Evolutionary conservation across 2,113 vertebrate species (phyloP), one percentile per base, ranked within the genome.

Genomic region (Cololabis saira): DNA sequence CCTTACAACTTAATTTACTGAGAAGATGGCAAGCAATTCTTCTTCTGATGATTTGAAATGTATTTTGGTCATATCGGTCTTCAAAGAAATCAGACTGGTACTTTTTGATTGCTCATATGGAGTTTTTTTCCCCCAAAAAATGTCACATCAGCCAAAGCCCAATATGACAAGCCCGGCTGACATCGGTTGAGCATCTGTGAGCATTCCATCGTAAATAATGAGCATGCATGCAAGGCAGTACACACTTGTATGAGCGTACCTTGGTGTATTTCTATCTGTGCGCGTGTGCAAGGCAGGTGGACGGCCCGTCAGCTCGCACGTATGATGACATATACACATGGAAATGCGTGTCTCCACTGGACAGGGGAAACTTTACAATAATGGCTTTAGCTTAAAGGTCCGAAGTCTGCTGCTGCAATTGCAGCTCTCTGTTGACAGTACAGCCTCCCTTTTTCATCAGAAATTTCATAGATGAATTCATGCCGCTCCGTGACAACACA

Each of bases 401-500:
- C 56, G 24, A 48, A 70, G 74, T 78, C 61, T 58, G 57, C 55
- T 74, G 59, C 70, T 42, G 68, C 77, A 78, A 82, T 83, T 85
- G 82, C 82, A 83, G 84, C 65, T 67, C 74, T 71, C 78, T 72
- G 51, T 68, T 87, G 90, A 87, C 85, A 91, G 27, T 74, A 27
- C 69, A 17, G 43, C 2, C 22, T 30, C 48, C 41, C 19, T 18
- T 65, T 70, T 87, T 86, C 82, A 90, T 84, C 82, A 83, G 60
- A 90, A 79, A 82, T 87, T 81, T 90, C 76, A 83, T 67, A 85
- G 87, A 88, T 87, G 85, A 80, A 63, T 82, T 84, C 58, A 51
- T 81, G 83, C 85, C 78, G 84, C 85, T 92, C 88, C 87, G 84
- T 89, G 87, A 90, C 90, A 89, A 83, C 78, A 74, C 66, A 71